phyloP scores from a whole-genome alignment of 1,140 invertebrate species.

The Leguminivora glycinivorella region DNA sequence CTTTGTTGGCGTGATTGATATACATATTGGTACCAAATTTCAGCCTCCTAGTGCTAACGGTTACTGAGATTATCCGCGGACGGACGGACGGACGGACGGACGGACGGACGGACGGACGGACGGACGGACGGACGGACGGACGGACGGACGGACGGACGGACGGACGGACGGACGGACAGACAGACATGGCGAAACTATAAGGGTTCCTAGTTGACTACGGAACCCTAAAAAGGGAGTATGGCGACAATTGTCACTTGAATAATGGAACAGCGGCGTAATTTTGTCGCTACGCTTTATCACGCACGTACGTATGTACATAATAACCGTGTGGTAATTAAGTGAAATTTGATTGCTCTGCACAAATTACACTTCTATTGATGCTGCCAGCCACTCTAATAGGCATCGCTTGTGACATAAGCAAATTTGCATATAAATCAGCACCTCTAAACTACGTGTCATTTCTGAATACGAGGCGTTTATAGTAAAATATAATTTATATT shows the following conservation, averaged over 20 bases:
- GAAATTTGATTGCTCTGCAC: constrained; percentile 59
- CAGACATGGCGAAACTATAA: no score
- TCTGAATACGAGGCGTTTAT: constrained; percentile 44
- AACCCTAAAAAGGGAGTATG: no score
- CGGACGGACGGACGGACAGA: no score
- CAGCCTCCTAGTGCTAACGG: no score
- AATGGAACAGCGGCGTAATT: constrained; percentile 9
- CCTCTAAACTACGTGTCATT: constrained; percentile 47
- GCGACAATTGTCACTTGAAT: background rate
- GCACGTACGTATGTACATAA: constrained; percentile 36
- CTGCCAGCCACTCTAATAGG: constrained; percentile 46
- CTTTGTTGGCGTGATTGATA: no score
- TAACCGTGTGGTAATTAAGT: constrained; percentile 49
- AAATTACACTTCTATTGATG: constrained; percentile 63
- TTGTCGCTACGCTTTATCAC: constrained; percentile 24
- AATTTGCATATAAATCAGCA: constrained; percentile 57
- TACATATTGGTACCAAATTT: no score
- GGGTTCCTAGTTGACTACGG: no score
- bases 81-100: no score
- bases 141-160: no score
- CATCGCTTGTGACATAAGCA: constrained; percentile 50
- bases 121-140: no score
- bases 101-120: no score
- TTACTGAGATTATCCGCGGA: no score
- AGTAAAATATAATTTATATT: constrained; percentile 24